Conservation (phyloP, 2,797 vertebrate species). For the Rhabdomys pumilio region DNA sequence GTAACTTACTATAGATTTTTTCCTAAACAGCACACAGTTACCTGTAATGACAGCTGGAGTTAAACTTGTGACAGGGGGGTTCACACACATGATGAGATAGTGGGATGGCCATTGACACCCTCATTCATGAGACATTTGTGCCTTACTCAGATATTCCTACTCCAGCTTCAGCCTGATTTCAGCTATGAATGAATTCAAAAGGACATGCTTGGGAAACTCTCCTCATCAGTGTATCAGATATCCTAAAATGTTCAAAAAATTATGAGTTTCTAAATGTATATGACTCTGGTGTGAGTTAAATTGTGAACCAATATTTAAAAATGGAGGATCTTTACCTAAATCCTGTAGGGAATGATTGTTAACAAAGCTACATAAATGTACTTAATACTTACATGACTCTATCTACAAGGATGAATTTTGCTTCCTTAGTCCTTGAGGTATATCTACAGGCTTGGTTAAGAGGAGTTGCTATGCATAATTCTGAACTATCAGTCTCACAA, state of each 20-base stretch:
- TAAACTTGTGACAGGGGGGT: background rate
- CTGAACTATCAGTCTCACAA: rapidly evolving
- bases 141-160: background rate
- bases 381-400: background rate
- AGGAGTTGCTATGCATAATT: background rate
- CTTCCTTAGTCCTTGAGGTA: background rate
- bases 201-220: background rate
- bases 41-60: background rate
- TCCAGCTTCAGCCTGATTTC: background rate
- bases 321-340: background rate
- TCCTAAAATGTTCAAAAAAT: background rate
- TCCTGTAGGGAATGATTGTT: background rate
- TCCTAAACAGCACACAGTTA: background rate
- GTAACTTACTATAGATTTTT: background rate
- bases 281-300: background rate
- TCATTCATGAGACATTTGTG: background rate
- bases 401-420: background rate
- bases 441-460: background rate
- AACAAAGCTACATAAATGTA: background rate
- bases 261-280: background rate
- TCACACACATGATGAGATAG: background rate
- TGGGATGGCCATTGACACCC: background rate
- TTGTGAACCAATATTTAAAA: background rate
- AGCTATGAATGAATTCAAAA: background rate
- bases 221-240: background rate